phyloP scores from a whole-genome alignment of 2,113 vertebrate genomes.

The Cebus imitator region DNA sequence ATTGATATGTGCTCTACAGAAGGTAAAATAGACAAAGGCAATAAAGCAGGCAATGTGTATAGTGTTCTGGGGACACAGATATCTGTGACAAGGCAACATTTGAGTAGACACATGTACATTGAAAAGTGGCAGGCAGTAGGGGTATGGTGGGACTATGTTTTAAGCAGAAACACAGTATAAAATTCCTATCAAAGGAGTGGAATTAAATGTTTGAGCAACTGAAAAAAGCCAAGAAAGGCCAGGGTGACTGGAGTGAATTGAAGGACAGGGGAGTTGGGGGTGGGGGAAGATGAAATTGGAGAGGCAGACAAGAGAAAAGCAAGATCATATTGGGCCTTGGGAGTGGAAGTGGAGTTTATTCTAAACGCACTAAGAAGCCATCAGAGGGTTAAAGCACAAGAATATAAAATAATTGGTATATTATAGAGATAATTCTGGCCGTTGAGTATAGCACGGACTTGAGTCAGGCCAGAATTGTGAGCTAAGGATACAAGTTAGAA shows the following conservation, averaged over 20 bases:
- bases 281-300: background rate
- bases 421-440: background rate
- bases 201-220: background rate
- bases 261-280: background rate
- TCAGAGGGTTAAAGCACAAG: background rate
- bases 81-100: background rate
- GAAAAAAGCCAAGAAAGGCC: background rate
- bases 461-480: background rate
- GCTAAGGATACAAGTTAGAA: background rate
- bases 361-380: background rate
- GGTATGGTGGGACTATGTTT: background rate
- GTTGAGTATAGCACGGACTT: background rate
- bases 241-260: background rate
- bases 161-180: background rate
- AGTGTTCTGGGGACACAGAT: background rate
- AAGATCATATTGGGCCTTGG: background rate
- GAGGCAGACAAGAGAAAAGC: accelerated
- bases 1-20: background rate
- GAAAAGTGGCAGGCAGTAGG: background rate
- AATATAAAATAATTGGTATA: background rate
- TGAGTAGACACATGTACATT: background rate
- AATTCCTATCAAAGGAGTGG: background rate
- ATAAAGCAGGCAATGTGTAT: background rate
- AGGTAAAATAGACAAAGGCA: background rate
- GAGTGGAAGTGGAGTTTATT: background rate